Conservation (phyloP, 2,797 vertebrate genomes). For the Microhierax caerulescens region DNA sequence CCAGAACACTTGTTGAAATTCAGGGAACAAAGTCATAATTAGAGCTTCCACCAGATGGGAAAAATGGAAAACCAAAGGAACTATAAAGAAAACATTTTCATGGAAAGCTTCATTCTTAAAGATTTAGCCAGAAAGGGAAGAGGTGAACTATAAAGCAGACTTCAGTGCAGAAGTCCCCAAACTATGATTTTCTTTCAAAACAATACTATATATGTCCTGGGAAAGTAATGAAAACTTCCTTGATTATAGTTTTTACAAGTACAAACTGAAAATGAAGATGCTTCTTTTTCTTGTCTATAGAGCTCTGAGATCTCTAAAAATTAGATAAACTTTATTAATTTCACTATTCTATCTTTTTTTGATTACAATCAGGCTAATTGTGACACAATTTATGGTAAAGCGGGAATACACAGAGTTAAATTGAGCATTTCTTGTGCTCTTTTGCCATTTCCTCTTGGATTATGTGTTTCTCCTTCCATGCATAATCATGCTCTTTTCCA, state of each 20-base stretch:
- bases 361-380: background rate
- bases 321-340: background rate
- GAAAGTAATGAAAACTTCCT: background rate
- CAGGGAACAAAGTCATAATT: background rate
- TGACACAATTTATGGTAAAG: background rate
- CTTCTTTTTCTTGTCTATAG: background rate
- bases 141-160: background rate
- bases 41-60: background rate
- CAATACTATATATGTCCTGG: background rate
- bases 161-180: background rate
- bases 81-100: background rate
- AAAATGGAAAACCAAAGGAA: background rate
- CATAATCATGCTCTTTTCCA: background rate
- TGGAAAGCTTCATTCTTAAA: background rate
- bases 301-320: background rate
- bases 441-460: background rate
- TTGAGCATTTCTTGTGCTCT: background rate
- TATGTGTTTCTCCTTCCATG: background rate
- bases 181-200: background rate
- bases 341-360: background rate
- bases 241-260: background rate
- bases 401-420: background rate
- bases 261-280: background rate
- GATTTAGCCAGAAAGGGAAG: background rate
- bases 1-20: background rate